A percentile compares a stretch with the other conserved stretches of the same genome.
These are phyloP conservation scores for Scotopteryx bipunctaria DNA, from an alignment of 2,888 invertebrate species.

Conservation along the genomic window DNA sequence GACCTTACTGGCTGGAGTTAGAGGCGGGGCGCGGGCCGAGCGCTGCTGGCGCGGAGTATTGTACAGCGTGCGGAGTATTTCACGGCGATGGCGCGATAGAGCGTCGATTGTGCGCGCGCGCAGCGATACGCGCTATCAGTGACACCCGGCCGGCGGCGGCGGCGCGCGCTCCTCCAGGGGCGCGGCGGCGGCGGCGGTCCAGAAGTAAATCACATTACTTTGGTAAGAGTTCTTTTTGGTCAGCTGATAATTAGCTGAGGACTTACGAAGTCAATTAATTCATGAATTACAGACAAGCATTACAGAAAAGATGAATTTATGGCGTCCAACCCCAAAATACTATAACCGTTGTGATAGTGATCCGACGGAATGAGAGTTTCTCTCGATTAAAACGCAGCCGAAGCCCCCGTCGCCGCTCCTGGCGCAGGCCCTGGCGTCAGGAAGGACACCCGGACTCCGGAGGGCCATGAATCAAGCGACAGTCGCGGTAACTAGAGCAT, in stretches of 20 bases:
- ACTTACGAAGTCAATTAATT: too few species aligned
- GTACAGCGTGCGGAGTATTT: slow-evolving; percentile 70
- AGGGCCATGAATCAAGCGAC: slow-evolving; percentile 65
- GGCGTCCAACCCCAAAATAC: too few species aligned
- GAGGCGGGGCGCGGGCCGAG: slow-evolving; percentile 26
- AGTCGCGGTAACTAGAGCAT: slow-evolving; percentile 38
- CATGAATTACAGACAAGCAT: too few species aligned
- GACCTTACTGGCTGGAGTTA: slow-evolving; percentile 29
- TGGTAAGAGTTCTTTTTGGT: too few species aligned
- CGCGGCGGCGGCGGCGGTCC: not conserved
- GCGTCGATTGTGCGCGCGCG: slow-evolving; percentile 63
- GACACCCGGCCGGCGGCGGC: slow-evolving; percentile 45
- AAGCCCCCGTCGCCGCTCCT: not conserved
- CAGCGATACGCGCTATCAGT: slow-evolving; percentile 64
- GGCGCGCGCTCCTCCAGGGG: slow-evolving; percentile 33
- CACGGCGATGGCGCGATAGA: slow-evolving; percentile 76
- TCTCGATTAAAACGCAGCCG: too few species aligned
- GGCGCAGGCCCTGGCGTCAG: slow-evolving; percentile 34
- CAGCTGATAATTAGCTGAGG: too few species aligned
- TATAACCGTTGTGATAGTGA: too few species aligned
- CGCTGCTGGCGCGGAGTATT: slow-evolving; percentile 44
- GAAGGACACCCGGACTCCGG: slow-evolving; percentile 49
- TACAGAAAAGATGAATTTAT: too few species aligned
- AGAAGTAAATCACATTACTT: too few species aligned
- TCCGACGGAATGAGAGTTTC: too few species aligned